These are phyloP conservation scores for Dasypus novemcinctus DNA, from an alignment of 2,113 vertebrate species.

Conservation along the genomic window DNA sequence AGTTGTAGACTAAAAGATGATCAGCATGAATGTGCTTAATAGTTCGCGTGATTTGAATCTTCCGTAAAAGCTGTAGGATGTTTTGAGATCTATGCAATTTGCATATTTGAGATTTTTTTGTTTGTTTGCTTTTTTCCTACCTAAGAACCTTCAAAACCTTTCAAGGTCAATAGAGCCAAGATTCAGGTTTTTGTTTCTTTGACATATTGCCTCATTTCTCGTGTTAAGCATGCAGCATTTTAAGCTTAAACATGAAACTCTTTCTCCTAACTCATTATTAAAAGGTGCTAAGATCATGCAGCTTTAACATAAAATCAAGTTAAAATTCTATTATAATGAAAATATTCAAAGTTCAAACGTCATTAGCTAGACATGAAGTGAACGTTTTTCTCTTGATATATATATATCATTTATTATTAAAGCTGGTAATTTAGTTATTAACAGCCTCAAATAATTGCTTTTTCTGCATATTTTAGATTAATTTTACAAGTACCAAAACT, in stretches of 20 bases:
- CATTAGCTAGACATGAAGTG: slow-evolving; percentile 68
- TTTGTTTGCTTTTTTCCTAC: not conserved
- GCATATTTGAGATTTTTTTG: not conserved
- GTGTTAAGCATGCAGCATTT: slow-evolving; percentile 19
- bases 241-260: slow-evolving; percentile 30
- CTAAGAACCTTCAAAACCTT: not conserved
- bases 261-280: slow-evolving; percentile 32
- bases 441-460: slow-evolving; percentile 61
- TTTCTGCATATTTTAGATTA: slow-evolving; percentile 49
- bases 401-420: slow-evolving; percentile 78
- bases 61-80: not conserved
- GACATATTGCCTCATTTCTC: slow-evolving; percentile 31
- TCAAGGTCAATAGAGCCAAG: not conserved
- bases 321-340: slow-evolving; percentile 74
- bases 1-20: not conserved
- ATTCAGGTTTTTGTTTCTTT: not conserved
- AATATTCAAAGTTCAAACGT: slow-evolving; percentile 65
- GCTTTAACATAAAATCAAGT: slow-evolving; percentile 62
- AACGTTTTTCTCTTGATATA: slow-evolving; percentile 64
- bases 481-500: slow-evolving; percentile 53
- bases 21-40: not conserved
- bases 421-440: slow-evolving; percentile 80
- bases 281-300: not conserved
- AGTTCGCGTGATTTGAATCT: not conserved
- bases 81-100: not conserved